These are phyloP conservation scores for Heterohyrax brucei DNA, from an alignment of 2,797 vertebrate genomes.

Conservation along the genomic window DNA sequence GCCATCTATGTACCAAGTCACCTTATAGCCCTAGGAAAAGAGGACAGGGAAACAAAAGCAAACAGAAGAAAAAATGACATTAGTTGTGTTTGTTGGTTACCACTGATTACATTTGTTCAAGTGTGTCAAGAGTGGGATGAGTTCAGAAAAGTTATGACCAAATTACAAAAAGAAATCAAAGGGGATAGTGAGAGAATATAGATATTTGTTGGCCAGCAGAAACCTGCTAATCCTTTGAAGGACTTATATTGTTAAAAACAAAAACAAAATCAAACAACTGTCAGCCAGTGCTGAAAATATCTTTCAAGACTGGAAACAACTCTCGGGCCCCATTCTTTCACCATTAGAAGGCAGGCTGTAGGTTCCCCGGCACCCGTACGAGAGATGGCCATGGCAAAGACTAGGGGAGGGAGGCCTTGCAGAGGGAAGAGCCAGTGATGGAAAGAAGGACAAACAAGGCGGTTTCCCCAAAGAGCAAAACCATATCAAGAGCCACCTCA, in stretches of 20 bases:
- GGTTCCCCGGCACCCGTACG: not conserved
- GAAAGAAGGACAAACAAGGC: not conserved
- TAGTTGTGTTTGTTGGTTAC: not conserved
- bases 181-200: not conserved
- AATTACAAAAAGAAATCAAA: slow-evolving; percentile 42
- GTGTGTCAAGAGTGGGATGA: slow-evolving; percentile 2
- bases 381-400: not conserved
- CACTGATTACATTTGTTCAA: not conserved
- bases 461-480: no score
- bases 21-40: not conserved
- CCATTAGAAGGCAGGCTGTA: not conserved
- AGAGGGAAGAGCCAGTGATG: not conserved
- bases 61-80: not conserved
- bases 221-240: not conserved
- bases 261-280: no score
- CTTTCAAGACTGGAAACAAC: not conserved
- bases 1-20: not conserved
- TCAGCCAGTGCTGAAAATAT: not conserved
- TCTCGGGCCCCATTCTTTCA: not conserved
- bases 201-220: not conserved
- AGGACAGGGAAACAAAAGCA: not conserved
- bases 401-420: no score
- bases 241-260: not conserved
- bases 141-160: not conserved
- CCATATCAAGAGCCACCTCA: not conserved